phyloP scores from a whole-genome alignment of 2,113 vertebrate genomes.

The Neodon shergylaensis region DNA sequence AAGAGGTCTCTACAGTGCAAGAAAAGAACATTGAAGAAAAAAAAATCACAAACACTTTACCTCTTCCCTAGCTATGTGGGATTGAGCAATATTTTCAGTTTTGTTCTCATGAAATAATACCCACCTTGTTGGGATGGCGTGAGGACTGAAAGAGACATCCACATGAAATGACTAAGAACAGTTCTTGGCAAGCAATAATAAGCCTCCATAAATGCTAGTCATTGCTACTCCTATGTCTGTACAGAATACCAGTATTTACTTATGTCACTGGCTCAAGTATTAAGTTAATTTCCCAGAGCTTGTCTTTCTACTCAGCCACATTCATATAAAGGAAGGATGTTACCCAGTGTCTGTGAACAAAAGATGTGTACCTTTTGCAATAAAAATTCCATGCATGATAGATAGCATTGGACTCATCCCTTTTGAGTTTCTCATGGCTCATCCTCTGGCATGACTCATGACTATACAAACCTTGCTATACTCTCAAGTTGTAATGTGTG shows the following conservation, averaged over 20 bases:
- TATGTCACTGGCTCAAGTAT: neutral
- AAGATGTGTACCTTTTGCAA: neutral
- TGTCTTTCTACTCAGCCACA: neutral
- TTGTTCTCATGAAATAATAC: neutral
- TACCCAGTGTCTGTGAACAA: neutral
- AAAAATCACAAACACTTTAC: neutral
- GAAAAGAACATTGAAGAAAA: neutral
- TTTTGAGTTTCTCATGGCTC: neutral
- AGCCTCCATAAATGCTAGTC: neutral
- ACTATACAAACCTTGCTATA: neutral
- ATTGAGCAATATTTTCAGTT: neutral
- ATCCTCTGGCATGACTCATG: neutral
- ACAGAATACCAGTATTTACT: neutral
- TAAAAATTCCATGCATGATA: neutral
- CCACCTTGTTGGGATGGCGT: neutral
- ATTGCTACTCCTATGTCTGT: neutral
- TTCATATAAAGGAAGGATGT: neutral
- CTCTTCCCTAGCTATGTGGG: neutral
- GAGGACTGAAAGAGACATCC: neutral
- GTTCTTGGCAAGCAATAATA: neutral
- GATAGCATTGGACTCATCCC: neutral
- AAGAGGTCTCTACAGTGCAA: neutral
- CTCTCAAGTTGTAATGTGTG: neutral
- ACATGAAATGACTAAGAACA: neutral
- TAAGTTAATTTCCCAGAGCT: slow-evolving; percentile 16